Conservation (phyloP, 2,797 vertebrate species). For the Smutsia temminckii region DNA sequence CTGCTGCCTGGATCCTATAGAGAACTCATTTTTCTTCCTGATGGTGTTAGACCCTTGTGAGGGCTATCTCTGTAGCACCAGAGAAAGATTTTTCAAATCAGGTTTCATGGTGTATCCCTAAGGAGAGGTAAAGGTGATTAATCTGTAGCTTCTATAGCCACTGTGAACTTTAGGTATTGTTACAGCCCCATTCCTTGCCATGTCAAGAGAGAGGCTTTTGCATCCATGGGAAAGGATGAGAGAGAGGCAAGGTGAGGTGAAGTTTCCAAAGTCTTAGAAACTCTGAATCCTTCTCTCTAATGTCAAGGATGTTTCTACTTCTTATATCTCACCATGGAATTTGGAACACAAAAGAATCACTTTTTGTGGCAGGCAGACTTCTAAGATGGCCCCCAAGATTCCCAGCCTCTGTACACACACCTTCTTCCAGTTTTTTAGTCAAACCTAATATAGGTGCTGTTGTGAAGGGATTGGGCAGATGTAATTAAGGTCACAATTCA, state of each 20-base stretch:
- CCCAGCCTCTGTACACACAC: neutral
- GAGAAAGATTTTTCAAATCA: slow-evolving; percentile 39
- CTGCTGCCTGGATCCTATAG: neutral
- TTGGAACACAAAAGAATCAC: slow-evolving; percentile 2
- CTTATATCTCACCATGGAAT: neutral
- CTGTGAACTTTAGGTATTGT: neutral
- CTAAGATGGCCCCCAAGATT: neutral
- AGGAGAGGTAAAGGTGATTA: neutral
- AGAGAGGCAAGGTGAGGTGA: neutral
- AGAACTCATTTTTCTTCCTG: neutral
- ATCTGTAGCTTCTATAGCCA: neutral
- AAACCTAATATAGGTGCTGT: neutral
- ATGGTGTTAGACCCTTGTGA: neutral
- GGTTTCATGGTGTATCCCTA: neutral
- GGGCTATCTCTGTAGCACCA: neutral
- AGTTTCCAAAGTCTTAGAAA: slow-evolving; percentile 31
- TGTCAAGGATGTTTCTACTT: neutral
- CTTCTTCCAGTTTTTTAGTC: slow-evolving; percentile 14
- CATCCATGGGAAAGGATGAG: neutral
- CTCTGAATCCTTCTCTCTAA: neutral
- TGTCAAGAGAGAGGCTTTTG: neutral
- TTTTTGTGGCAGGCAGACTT: slow-evolving; percentile 20
- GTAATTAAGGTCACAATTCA: neutral
- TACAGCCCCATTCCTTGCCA: neutral
- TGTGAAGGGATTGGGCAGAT: slow-evolving; percentile 15